Evolutionary conservation across 2,888 invertebrate genomes (phyloP).

Genomic region (Meta bourneti): DNA sequence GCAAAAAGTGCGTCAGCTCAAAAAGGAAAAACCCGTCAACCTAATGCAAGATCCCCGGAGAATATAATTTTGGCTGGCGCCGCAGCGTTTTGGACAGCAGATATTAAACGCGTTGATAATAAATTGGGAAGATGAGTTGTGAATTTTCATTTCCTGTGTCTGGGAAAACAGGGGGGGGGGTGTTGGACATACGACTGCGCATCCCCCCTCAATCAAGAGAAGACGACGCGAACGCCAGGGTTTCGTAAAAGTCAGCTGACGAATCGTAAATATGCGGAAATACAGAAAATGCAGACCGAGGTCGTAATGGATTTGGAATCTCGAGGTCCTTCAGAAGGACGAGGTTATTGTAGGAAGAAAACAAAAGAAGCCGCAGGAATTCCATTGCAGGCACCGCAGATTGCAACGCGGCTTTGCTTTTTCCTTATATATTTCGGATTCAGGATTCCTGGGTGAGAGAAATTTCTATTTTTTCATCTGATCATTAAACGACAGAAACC

Average conservation of each 20-base stretch:
- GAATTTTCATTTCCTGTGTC: neutral
- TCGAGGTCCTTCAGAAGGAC: slow-evolving; percentile 12
- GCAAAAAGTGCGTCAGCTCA: neutral
- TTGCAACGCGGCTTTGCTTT: neutral
- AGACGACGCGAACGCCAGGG: neutral
- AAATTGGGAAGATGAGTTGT: neutral
- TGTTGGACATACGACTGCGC: too few species aligned
- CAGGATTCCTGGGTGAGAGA: too few species aligned
- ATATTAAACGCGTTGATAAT: neutral
- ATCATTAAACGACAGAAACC: slow-evolving; percentile 34
- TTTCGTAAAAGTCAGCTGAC: slow-evolving; percentile 16
- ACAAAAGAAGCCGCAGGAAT: neutral
- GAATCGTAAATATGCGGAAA: slow-evolving; percentile 45
- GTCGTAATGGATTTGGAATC: slow-evolving; percentile 23
- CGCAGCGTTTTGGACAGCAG: neutral
- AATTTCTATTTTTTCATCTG: slow-evolving; percentile 7
- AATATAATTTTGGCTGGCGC: neutral
- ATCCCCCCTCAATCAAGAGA: slow-evolving; percentile 9
- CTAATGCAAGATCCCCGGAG: neutral
- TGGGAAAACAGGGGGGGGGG: neutral
- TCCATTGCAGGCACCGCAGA: neutral
- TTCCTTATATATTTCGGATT: neutral
- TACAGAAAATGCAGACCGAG: slow-evolving; percentile 15
- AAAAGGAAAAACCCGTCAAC: neutral
- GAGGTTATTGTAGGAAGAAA: slow-evolving; percentile 12